Base-by-base conservation (phyloP, 2,113 vertebrate genomes). In the Xiphias gladius region DNA sequence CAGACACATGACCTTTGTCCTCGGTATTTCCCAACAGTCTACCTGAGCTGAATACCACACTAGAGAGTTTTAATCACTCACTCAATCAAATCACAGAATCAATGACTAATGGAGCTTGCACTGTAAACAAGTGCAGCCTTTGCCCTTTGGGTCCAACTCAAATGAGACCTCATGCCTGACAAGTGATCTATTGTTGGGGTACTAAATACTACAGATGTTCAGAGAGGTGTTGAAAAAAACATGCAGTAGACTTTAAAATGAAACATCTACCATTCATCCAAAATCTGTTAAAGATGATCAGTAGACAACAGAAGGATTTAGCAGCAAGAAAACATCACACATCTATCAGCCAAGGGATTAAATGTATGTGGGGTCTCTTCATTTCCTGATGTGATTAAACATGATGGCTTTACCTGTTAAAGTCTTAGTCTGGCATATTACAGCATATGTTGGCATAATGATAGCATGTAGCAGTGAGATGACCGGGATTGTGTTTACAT, bases 51-150 rank as follows among this genome's bases (percentile, higher is more conserved):
- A 73, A 59, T 6, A 62, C 74, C 72, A 81, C 39, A 30, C 46
- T 4, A 17, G 22, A 55, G 22, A 30, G 19, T 65, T 86, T 75
- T 61, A 79, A 90, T 89, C 73, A 35, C 67, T 77, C 32, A 85
- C 59, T 26, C 67, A 58, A 66, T 89, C 83, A 83, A 83, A 90
- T 85, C 55, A 79, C 63, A 57, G 19, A 75, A 73, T 86, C 84
- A 86, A 88, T 83, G 81, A 76, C 6, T 68, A 70, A 88, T 80
- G 61, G 37, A 32, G 12, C 22, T 30, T n/a, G 2, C 57, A 13
- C 24, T 28, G 74, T 73, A 83, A 93, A 87, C 84, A 79, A 59
- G 52, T 41, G 12, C 69, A 54, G 43, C 30, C 62, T 89, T 88
- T 81, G 80, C 59, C 63, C 89, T 89, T 80, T 87, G 73, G 76